These are phyloP conservation scores for Sphenopsis melanotis DNA, from an alignment of 2,797 vertebrate genomes.

Conservation along the genomic window DNA sequence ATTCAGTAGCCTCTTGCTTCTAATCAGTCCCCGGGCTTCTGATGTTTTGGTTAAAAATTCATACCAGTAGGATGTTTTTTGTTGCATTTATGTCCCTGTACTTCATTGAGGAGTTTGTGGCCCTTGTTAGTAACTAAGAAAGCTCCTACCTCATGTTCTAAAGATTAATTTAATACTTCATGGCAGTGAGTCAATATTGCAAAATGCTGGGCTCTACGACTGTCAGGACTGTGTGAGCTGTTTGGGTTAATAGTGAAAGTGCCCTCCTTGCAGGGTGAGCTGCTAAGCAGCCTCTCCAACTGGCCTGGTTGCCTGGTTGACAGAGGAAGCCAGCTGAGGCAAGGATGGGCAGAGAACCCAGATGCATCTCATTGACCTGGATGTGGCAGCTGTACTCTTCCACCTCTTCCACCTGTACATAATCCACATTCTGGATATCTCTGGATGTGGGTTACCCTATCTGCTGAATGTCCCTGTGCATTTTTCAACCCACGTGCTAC, in stretches of 20 bases:
- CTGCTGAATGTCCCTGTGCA: not conserved
- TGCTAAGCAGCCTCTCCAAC: not conserved
- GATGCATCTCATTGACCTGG: conserved; percentile 68
- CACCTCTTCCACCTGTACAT: conserved; percentile 27
- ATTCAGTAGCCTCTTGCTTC: not conserved
- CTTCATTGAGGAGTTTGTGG: not conserved
- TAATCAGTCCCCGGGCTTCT: not conserved
- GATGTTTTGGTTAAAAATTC: not conserved
- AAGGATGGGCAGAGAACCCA: conserved; percentile 32
- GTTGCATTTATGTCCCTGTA: not conserved
- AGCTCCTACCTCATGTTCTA: not conserved
- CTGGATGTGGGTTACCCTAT: conserved; percentile 14
- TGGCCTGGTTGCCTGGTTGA: conserved; percentile 25
- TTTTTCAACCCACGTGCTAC: not conserved
- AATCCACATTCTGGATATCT: conserved; percentile 19
- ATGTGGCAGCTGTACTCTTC: conserved; percentile 22
- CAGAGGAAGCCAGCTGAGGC: not conserved
- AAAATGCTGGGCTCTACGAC: not conserved
- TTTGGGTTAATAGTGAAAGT: not conserved
- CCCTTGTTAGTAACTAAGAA: not conserved
- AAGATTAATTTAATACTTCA: not conserved
- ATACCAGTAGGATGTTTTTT: not conserved
- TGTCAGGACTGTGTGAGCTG: not conserved
- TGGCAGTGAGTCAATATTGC: not conserved
- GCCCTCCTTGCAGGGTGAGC: not conserved